Base-by-base conservation (phyloP, 2,888 invertebrate species). In the Phyllotreta cruciferae region DNA sequence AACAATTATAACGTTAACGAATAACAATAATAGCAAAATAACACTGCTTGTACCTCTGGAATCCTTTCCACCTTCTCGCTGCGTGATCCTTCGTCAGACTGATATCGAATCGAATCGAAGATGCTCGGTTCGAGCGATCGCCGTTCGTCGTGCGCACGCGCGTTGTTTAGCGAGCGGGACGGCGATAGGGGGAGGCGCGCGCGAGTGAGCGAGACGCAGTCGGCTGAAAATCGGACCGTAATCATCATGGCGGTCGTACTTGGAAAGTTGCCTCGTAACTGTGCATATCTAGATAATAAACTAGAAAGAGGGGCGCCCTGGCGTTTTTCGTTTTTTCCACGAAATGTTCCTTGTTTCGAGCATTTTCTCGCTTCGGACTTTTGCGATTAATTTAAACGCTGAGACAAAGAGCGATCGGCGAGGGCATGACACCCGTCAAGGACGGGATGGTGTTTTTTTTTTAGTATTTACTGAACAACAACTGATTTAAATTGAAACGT, bases 201-300 rank as follows among this genome's bases (percentile, higher is more conserved):
- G 24, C 1, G 24, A 24, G 24, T 4, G 24, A 24, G 24, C 24
- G 24, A 24, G 24, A 24, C 24, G 24, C 2, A 24, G 24, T 4
- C 2, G 2, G 24, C 34, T 58, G 39, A 68, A 71, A 71, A 70
- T 58, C 70, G 70, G 69, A 66, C 64, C 42, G 73, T 71, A 71
- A 71, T 71, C 71, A 71, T 70, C 69, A 70, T 71, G 73, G 73
- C 71, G 67, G 70, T 57, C 65, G 67, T 64, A 69, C 70, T 71
- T 73, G 70, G 70, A 73, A 73, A 73, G 71, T 71, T 69, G 70
- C 69, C 69, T 70, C 47, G 64, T 67, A 61, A 64, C 60, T 44
- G 61, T 57, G 24, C 24, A 24, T 24, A 24, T 24, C 24, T 4
- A 24, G 24, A 24, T 24, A 24, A 24, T 24, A 24, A 41, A 41